Conservation (phyloP, 2,888 invertebrate genomes). For the Chymomyza procnemis region DNA sequence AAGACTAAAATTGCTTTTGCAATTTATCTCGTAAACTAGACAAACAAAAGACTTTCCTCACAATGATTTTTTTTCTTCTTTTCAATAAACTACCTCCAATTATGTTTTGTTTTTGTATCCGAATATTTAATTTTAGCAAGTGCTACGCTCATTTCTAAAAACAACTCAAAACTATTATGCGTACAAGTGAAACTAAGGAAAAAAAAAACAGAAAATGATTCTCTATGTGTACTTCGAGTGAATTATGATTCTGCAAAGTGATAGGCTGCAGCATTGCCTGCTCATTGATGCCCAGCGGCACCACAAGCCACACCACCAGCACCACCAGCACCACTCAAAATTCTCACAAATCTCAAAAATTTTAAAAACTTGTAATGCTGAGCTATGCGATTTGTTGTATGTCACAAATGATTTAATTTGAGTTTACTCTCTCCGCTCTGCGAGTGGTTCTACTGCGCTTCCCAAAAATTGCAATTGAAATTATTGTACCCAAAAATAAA, state of each 20-base stretch:
- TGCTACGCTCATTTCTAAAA: conserved; percentile 35
- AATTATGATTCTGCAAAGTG: neutral
- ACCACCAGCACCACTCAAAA: conserved; percentile 20
- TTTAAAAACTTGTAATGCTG: conserved; percentile 12
- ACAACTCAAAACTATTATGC: conserved; percentile 15
- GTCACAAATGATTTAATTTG: conserved; percentile 71
- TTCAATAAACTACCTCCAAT: conserved; percentile 21
- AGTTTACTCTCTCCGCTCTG: conserved; percentile 28
- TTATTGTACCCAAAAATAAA: conserved; percentile 46
- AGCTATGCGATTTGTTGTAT: conserved; percentile 62
- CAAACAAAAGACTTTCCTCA: neutral
- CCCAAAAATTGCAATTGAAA: conserved; percentile 13
- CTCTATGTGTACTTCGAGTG: neutral
- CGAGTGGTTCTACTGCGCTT: neutral
- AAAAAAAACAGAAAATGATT: neutral
- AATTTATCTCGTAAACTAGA: neutral
- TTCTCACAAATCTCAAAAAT: conserved; percentile 7
- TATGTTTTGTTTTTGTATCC: conserved; percentile 40
- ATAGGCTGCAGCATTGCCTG: neutral
- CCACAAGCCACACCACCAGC: neutral
- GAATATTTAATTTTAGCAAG: conserved; percentile 42
- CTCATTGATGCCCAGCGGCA: neutral
- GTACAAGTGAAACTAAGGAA: conserved; percentile 8
- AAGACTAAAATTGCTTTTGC: neutral
- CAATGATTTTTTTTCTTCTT: neutral